phyloP scores from a whole-genome alignment of 1,140 invertebrate genomes.

The fruit fly (Drosophila melanogaster) region DNA sequence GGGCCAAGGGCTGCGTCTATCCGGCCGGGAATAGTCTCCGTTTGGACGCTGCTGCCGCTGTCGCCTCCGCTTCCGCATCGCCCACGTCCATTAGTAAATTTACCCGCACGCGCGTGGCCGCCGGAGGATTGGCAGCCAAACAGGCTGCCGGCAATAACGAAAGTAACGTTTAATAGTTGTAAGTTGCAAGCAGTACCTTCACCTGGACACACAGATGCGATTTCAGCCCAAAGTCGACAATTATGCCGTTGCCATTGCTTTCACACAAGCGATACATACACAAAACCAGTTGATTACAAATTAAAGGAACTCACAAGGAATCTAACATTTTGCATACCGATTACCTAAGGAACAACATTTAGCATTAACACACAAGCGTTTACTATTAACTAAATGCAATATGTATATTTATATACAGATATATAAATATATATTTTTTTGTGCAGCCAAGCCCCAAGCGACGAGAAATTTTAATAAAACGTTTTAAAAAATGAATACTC shows the following conservation, averaged over 20 bases:
- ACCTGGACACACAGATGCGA: constrained; percentile 24
- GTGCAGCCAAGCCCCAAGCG: constrained; percentile 57
- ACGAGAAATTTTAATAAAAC: constrained; percentile 72
- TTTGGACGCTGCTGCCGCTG: constrained; percentile 51
- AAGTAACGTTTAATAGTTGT: constrained; percentile 76
- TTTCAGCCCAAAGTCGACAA: constrained; percentile 4
- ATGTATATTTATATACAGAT: constrained; percentile 27
- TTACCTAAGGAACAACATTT: constrained; percentile 58
- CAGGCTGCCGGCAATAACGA: constrained; percentile 61
- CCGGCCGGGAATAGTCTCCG: constrained; percentile 63
- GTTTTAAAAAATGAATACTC: constrained; percentile 63
- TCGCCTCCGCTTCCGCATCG: constrained; percentile 20
- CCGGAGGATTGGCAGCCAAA: constrained; percentile 27
- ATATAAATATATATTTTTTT: constrained; percentile 60
- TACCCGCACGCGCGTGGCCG: constrained; percentile 59
- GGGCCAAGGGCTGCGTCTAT: constrained; percentile 70
- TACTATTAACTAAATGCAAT: constrained; percentile 68
- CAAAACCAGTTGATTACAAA: constrained; percentile 4
- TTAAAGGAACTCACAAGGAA: constrained; percentile 13
- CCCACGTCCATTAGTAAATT: constrained; percentile 77
- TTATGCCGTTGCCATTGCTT: constrained; percentile 21
- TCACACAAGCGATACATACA: constrained; percentile 9
- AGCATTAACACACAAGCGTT: constrained; percentile 56
- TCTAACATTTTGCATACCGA: constrained; percentile 51
- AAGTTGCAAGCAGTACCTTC: constrained; percentile 76